Evolutionary conservation across 2,888 invertebrate species (phyloP).

Genomic region (Drymonia ruficornis): DNA sequence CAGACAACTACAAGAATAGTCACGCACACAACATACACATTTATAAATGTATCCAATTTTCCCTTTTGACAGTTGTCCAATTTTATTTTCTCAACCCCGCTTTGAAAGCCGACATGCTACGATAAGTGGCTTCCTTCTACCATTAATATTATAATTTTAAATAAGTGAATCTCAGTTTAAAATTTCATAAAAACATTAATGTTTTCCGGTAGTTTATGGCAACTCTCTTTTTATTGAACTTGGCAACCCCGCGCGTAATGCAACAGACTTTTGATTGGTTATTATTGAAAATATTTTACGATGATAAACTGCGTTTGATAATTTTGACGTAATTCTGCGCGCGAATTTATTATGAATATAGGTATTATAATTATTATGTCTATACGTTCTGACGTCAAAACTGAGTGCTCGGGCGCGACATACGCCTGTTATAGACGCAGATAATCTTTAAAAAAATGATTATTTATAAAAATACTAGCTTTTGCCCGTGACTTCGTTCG

Average conservation of each 20-base stretch:
- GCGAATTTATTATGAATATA: too few species aligned
- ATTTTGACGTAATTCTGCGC: too few species aligned
- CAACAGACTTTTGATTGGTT: slow-evolving; percentile 26
- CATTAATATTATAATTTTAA: slow-evolving; percentile 22
- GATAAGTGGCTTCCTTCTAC: slow-evolving; percentile 29
- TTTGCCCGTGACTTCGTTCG: too few species aligned
- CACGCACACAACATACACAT: too few species aligned
- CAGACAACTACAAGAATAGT: too few species aligned
- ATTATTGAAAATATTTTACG: slow-evolving; percentile 23
- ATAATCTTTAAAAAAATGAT: too few species aligned
- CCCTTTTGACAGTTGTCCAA: slow-evolving; percentile 32
- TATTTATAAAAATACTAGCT: too few species aligned
- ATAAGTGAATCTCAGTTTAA: slow-evolving; percentile 24
- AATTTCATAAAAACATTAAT: slow-evolving; percentile 22
- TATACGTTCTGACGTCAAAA: too few species aligned
- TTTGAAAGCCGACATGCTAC: slow-evolving; percentile 31
- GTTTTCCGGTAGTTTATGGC: slow-evolving; percentile 26
- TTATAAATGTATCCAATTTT: background rate
- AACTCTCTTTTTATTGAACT: slow-evolving; percentile 17
- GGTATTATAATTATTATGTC: too few species aligned
- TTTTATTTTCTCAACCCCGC: slow-evolving; percentile 22
- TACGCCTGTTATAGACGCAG: too few species aligned
- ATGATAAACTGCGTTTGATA: background rate
- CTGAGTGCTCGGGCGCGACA: too few species aligned
- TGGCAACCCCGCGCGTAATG: slow-evolving; percentile 27